phyloP scores from a whole-genome alignment of 2,888 invertebrate genomes.

The Neoitamus cyanurus region DNA sequence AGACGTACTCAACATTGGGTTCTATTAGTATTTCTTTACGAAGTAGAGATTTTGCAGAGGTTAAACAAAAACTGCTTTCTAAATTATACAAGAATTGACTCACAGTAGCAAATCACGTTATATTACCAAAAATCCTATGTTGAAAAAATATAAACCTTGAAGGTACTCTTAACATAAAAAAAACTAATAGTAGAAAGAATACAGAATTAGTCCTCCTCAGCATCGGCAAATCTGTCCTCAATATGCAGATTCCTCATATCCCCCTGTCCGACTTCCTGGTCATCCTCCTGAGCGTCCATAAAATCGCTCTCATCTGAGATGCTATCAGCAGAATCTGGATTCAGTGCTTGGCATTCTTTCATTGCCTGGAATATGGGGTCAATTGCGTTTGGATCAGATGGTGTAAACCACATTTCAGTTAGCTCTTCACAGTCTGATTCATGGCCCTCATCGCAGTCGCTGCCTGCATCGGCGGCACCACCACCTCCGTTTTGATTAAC shows the following conservation, averaged over 20 bases:
- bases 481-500: slow-evolving; percentile 33
- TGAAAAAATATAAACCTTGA: slow-evolving; percentile 5
- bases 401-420: slow-evolving; percentile 79
- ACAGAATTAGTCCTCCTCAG: slow-evolving; percentile 58
- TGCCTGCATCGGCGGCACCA: slow-evolving; percentile 54
- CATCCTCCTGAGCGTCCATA: slow-evolving; percentile 60
- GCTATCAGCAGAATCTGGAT: slow-evolving; percentile 80
- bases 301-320: slow-evolving; percentile 64
- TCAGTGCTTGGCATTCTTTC: slow-evolving; percentile 80
- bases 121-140: slow-evolving; percentile 4
- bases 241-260: slow-evolving; percentile 63
- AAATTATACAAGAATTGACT: not conserved
- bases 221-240: slow-evolving; percentile 64
- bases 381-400: slow-evolving; percentile 72
- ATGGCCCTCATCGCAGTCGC: slow-evolving; percentile 59
- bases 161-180: not conserved
- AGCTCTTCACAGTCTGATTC: slow-evolving; percentile 67
- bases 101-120: not conserved
- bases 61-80: not conserved
- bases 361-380: slow-evolving; percentile 79
- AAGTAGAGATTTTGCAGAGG: too few species aligned
- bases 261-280: slow-evolving; percentile 57
- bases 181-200: not conserved
- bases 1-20: too few species aligned
- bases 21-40: too few species aligned